Percentiles rank a stretch among this genome's conserved stretches.
Conservation (phyloP, 2,888 invertebrate species). For the Tenthredo livida region DNA sequence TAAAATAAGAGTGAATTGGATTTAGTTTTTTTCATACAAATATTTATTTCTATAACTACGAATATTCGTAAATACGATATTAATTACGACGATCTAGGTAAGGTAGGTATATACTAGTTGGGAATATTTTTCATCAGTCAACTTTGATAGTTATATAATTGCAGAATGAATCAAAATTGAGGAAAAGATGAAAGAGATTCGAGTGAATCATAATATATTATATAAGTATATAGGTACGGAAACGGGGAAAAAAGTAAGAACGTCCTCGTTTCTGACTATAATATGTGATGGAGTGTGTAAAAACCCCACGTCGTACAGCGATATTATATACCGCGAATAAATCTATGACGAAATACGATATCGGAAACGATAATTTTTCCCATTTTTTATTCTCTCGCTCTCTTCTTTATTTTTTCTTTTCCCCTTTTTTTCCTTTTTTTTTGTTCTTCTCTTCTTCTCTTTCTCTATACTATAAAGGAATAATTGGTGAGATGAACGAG, state of each 20-base stretch:
- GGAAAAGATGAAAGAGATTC: neutral
- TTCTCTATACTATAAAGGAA: no score
- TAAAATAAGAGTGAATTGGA: neutral
- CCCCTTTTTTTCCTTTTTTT: no score
- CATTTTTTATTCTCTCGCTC: no score
- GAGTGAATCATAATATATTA: neutral
- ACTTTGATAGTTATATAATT: neutral
- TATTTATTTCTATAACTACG: neutral
- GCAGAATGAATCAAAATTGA: neutral
- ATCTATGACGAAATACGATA: neutral
- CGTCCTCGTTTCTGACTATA: neutral
- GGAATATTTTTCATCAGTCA: neutral
- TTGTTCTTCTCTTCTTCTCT: neutral
- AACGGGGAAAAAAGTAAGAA: neutral
- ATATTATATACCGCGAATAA: neutral
- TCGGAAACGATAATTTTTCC: neutral
- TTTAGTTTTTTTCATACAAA: no score
- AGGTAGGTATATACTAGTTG: neutral
- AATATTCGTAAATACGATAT: no score
- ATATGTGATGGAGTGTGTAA: neutral
- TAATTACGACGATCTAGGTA: neutral
- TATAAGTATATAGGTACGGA: neutral
- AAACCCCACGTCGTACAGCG: no score
- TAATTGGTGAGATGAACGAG: constrained; percentile 4
- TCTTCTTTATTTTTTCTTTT: neutral